phyloP scores from a whole-genome alignment of 2,888 invertebrate genomes.

The Boloria selene region DNA sequence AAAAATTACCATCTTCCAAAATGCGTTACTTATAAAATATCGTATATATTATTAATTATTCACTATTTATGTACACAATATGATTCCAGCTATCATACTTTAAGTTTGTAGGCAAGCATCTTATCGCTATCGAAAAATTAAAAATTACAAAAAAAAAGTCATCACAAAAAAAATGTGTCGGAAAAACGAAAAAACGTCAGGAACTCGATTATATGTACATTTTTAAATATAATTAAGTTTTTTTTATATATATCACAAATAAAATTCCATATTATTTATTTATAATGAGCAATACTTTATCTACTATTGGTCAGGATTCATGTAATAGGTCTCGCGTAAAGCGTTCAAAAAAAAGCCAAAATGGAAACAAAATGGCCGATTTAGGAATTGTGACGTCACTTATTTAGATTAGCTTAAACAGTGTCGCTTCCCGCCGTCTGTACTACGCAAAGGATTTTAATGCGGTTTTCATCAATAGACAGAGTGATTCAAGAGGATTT shows the following conservation, averaged over 20 bases:
- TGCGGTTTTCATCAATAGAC: too few species aligned
- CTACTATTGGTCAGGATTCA: conserved; percentile 75
- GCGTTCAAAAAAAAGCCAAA: conserved; percentile 30
- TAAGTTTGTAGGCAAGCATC: conserved; percentile 73
- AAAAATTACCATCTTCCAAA: conserved; percentile 45
- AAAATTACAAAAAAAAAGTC: conserved; percentile 37
- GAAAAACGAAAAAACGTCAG: conserved; percentile 50
- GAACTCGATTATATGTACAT: conserved; percentile 67
- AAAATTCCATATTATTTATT: conserved; percentile 68
- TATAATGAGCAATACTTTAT: conserved; percentile 72
- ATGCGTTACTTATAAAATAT: conserved; percentile 64
- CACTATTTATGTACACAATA: conserved; percentile 78
- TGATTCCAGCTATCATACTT: conserved; percentile 69
- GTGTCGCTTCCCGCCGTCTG: too few species aligned
- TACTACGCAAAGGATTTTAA: too few species aligned
- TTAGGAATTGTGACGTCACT: conserved; percentile 23
- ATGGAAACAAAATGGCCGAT: conserved; percentile 13
- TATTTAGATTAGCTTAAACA: too few species aligned
- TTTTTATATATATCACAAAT: conserved; percentile 72
- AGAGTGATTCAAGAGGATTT: too few species aligned
- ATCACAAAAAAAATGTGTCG: conserved; percentile 47
- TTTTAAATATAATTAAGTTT: conserved; percentile 51
- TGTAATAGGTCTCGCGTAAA: conserved; percentile 43
- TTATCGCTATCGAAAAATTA: conserved; percentile 47
- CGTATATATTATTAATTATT: conserved; percentile 61